phyloP scores from a whole-genome alignment of 2,113 vertebrate species.

The Lamprotornis superbus region DNA sequence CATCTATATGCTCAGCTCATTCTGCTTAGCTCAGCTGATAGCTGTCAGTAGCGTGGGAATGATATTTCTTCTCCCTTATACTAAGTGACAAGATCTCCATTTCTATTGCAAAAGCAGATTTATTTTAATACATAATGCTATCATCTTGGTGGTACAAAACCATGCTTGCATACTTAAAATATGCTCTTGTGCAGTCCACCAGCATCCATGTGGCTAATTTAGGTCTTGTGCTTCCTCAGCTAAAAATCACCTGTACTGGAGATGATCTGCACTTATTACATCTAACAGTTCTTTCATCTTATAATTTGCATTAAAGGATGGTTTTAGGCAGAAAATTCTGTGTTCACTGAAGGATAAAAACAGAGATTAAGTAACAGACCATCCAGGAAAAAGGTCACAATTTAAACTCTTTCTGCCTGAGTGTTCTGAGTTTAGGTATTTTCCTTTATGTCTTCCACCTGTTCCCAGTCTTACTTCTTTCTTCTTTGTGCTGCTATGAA shows the following conservation, averaged over 20 bases:
- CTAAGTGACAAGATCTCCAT: not conserved
- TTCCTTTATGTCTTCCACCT: constrained; percentile 70
- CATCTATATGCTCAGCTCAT: not conserved
- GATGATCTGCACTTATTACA: constrained; percentile 80
- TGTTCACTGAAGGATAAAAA: constrained; percentile 68
- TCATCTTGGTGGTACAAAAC: not conserved
- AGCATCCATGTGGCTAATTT: constrained; percentile 47
- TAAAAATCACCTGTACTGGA: constrained; percentile 75
- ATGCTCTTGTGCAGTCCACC: not conserved
- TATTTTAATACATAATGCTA: not conserved
- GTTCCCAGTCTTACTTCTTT: not conserved
- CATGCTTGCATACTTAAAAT: constrained; percentile 23
- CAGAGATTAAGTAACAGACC: constrained; percentile 73
- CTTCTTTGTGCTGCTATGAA: not conserved
- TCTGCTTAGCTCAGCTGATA: not conserved
- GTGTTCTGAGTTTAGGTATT: constrained; percentile 60
- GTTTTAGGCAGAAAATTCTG: constrained; percentile 78
- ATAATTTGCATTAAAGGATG: constrained; percentile 81
- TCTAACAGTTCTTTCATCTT: constrained; percentile 73
- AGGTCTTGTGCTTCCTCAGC: constrained; percentile 49
- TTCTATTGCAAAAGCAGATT: not conserved
- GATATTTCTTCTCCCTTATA: not conserved
- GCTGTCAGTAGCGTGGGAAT: not conserved
- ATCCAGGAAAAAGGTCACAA: constrained; percentile 26
- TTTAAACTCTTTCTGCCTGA: constrained; percentile 21